These are phyloP conservation scores for Amblyteles armatorius DNA, from an alignment of 2,888 invertebrate species.

Conservation along the genomic window DNA sequence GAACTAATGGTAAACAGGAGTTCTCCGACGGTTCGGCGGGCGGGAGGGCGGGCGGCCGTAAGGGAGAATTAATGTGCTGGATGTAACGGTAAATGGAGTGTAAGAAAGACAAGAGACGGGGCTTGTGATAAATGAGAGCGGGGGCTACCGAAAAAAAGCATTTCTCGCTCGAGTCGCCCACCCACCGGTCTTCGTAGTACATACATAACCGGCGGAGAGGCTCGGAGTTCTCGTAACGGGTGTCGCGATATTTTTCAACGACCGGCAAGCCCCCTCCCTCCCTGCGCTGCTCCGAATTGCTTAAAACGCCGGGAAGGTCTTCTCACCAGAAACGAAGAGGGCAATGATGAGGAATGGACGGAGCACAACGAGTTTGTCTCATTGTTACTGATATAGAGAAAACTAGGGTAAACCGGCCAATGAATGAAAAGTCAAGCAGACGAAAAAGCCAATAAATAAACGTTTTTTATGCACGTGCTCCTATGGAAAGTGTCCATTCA, in stretches of 20 bases:
- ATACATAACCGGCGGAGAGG: constrained; percentile 16
- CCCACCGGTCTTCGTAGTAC: constrained; percentile 33
- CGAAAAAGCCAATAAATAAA: too few species aligned
- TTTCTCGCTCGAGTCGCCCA: constrained; percentile 44
- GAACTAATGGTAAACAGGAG: constrained; percentile 82
- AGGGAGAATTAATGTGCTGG: constrained; percentile 81
- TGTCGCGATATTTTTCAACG: constrained; percentile 31
- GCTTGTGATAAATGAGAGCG: constrained; percentile 72
- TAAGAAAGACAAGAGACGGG: constrained; percentile 78
- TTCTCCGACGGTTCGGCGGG: constrained; percentile 64
- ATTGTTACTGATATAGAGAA: neutral
- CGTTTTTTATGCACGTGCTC: too few species aligned
- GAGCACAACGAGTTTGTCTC: neutral
- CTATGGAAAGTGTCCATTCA: too few species aligned
- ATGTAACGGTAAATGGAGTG: constrained; percentile 81
- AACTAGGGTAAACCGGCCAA: too few species aligned
- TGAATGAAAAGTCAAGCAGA: too few species aligned
- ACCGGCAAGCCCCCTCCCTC: neutral
- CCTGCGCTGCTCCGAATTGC: constrained; percentile 1
- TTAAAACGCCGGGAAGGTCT: neutral
- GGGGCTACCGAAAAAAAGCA: constrained; percentile 60
- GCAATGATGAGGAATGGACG: neutral
- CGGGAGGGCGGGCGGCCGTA: constrained; percentile 65
- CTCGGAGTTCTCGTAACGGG: constrained; percentile 31
- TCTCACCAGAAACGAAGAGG: neutral